Evolutionary conservation across 2,113 vertebrate species (phyloP).

Genomic region (Melanostigma gelatinosum): DNA sequence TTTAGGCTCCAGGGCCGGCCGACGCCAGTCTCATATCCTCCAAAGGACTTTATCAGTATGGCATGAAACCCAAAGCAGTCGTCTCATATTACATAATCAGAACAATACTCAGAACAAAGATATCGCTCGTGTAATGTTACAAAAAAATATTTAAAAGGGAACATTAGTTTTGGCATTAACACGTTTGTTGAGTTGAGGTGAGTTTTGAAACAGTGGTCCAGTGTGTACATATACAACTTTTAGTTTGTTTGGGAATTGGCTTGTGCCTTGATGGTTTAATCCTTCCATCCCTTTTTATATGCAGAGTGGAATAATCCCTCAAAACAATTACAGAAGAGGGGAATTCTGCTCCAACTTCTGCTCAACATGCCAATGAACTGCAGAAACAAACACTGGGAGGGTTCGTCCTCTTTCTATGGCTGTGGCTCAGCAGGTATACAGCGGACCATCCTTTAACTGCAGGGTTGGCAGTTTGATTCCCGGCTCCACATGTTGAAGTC

Average conservation of each 20-base stretch:
- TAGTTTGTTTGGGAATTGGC: not conserved
- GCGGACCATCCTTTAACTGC: not conserved
- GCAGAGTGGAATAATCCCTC: not conserved
- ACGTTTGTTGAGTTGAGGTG: not conserved
- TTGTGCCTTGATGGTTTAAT: not conserved
- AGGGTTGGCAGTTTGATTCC: slow-evolving; percentile 7
- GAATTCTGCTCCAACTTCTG: not conserved
- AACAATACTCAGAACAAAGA: slow-evolving; percentile 1
- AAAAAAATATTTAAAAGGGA: too few species aligned
- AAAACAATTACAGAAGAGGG: not conserved
- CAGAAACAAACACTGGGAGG: slow-evolving; percentile 8
- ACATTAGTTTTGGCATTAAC: not conserved
- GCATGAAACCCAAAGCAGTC: not conserved
- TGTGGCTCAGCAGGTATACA: slow-evolving; percentile 1
- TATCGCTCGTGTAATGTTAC: not conserved
- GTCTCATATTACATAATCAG: not conserved
- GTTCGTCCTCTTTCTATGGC: not conserved
- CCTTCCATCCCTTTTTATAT: not conserved
- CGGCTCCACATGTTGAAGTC: not conserved
- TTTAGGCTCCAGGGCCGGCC: slow-evolving; percentile 50
- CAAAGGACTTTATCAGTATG: not conserved
- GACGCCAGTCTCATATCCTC: slow-evolving; percentile 38
- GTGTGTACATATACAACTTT: not conserved
- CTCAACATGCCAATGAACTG: not conserved
- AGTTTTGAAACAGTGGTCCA: not conserved